Base-by-base conservation (phyloP, 1,140 invertebrate genomes). In the Hetaerina americana region DNA sequence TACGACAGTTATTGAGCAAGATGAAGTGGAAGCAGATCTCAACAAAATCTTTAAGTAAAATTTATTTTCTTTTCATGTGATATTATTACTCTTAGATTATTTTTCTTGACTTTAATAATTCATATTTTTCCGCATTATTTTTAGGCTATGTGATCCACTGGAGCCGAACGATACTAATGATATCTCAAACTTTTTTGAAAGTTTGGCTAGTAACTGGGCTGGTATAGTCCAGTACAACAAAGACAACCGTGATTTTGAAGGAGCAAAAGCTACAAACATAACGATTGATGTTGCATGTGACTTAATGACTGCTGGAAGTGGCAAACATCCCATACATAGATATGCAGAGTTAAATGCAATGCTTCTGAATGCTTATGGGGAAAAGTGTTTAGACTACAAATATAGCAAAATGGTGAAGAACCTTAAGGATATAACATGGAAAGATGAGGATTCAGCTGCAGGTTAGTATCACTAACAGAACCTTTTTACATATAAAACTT, bases 211-310 rank as follows among this genome's bases (percentile, higher is more conserved):
- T 40, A 93, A 94, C 81, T 90, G 93, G 79, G 90, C 90, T 3
- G 92, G 89, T 40, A 85, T 97, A 68, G 94, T 96, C 0, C 95
- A 98, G 76, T 97, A 98, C 79, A 98, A 97, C 79, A 92, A 94
- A 79, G 95, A 97, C 77, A 97, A 97, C 80, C 83, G 94, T 66
- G 85, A 85, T 5, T 87, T 84, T 77, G 88, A 87, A 76, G 85
- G 85, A 49, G 83, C 83, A 0, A 81, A 79, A 72, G 85, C 82
- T 29, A 85, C 84, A 12, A 90, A 89, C 73, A 85, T 95, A 0
- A 95, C 93, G 0, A 91, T 97, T 27, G 89, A 94, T 77, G 86
- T 83, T 24, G 76, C 93, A 10, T 96, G 93, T 78, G 82, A 86
- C 74, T 85, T 95, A 70, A 89, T 97, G 85, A 85, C 84, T 0